Base-by-base conservation (phyloP, 2,888 invertebrate genomes). In the Azorinus chamasolen region DNA sequence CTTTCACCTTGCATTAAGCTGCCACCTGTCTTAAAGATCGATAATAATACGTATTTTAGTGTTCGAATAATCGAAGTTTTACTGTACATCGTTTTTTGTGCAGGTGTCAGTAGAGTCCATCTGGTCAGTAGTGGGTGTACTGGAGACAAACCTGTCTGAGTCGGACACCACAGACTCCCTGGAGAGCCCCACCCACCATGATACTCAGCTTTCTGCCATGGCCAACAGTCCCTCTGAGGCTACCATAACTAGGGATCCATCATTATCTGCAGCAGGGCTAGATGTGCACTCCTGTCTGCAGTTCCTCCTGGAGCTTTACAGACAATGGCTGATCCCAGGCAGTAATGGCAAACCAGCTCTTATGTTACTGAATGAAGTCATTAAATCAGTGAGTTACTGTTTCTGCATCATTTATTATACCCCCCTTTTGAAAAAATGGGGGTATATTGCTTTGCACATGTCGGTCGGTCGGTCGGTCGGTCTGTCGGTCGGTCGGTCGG, bases 271-370 rank as follows among this genome's bases (percentile, higher is more conserved):
- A 58, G 95, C 95, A 53, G 92, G 91, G 14, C 86, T 99, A 43
- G 98, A 99, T 93, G 95, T 98, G 37, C 96, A 97, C 92, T 99
- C 98, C 72, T 99, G 98, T 93, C 93, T 98, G 62, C 97, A 97
- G 91, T 96, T 99, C 90, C 94, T 99, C 20, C 95, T 98, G 92
- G 98, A 99, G 93, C 95, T 98, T 39, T 97, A 97, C 83, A 95
- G 96, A 0, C 97, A 97, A 69, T 95, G 96, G 95, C 93, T 95
- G 75, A 94, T 94, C 59, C 93, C 95, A 14, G 94, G 94, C 20
- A 86, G 90, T 57, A 90, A 79, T 63, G 89, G 90, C 20, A 89
- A 88, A 55, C 91, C 91, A 22, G 92, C 93, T 1, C 88, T 94
- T 8, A 89, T 91, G 86, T 86, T 93, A 61, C 87, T 93, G 51